Percentiles rank a stretch among this genome's conserved stretches.
phyloP scores from a whole-genome alignment of 2,888 invertebrate genomes.

The Polia nebulosa region DNA sequence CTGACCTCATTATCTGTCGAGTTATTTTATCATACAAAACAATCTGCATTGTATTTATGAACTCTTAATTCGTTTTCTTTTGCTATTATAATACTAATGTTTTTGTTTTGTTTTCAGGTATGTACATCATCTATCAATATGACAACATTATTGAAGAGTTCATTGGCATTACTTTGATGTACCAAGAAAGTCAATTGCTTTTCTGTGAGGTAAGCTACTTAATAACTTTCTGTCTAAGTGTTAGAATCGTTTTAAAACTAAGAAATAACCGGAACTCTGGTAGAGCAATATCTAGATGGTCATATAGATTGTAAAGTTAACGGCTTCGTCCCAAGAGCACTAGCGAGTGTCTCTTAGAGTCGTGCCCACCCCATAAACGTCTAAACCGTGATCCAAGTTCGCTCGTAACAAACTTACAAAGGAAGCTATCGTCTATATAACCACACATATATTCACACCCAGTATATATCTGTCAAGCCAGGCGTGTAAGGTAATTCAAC shows the following conservation, averaged over 20 bases:
- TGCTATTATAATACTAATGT: conserved; percentile 27
- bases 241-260: background rate
- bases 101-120: conserved; percentile 54
- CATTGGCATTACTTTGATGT: background rate
- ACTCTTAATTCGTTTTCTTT: conserved; percentile 2
- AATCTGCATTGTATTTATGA: background rate
- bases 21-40: background rate
- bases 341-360: conserved; percentile 17
- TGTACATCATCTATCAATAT: conserved; percentile 11
- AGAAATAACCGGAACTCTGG: background rate
- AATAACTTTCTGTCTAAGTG: background rate
- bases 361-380: conserved; percentile 54
- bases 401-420: conserved; percentile 57
- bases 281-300: background rate
- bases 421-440: conserved; percentile 59
- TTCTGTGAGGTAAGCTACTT: conserved; percentile 33
- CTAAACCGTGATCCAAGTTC: conserved; percentile 50
- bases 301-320: conserved; percentile 22
- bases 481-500: conserved; percentile 69
- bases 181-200: background rate
- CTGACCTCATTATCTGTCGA: background rate
- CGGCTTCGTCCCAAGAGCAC: conserved; percentile 29
- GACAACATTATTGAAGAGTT: background rate
- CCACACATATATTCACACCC: conserved; percentile 51
- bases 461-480: conserved; percentile 66